Base-by-base conservation (phyloP, 1,140 invertebrate genomes). In the Spodoptera litura region DNA sequence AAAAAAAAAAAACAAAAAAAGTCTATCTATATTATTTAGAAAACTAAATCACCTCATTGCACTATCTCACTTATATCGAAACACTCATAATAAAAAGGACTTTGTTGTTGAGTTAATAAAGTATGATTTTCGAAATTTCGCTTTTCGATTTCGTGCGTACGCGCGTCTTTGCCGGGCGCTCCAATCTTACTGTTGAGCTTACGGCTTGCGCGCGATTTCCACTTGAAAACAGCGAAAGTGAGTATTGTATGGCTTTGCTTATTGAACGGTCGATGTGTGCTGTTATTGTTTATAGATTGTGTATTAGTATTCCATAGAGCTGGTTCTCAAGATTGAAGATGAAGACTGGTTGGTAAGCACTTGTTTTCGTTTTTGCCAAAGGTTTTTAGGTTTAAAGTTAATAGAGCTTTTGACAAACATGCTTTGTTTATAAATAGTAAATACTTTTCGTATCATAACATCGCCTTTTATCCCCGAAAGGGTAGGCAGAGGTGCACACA, bases 181-280 rank as follows among this genome's bases (percentile, higher is more conserved):
- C 56, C 49, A 20, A 15, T 62, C 44, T 81, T 68, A 89, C 89
- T 92, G 87, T 59, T 66, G 84, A 91, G 88, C 89, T 92, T 91
- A 86, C 84, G 87, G 80, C 84, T 82, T 72, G 52, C 52, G 61
- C 66, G 35, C 59, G 73, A 78, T 90, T 89, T 89, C 85, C 80
- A 83, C 85, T 79, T 74, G 85, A 86, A 89, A 88, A 85, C 70
- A 84, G 89, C 90, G 90, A 92, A 92, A 92, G 90, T 91, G 83
- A 6, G 27, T 53, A 55, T 77, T 68, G 61, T 68, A 51, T 44
- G 44, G 15, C 31, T 31, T 31, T 12, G 61, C 52, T 68, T 77
- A 77, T 66, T 56, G 49, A 9, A 15, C 20, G 58, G 20, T 64
- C 49, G 49, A 75, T 53, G 13, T 52, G 12, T 58, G 44, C 20